Percentiles rank a stretch among this genome's conserved stretches.
Conservation (phyloP, 2,113 vertebrate species). For the Leucosticte australis region DNA sequence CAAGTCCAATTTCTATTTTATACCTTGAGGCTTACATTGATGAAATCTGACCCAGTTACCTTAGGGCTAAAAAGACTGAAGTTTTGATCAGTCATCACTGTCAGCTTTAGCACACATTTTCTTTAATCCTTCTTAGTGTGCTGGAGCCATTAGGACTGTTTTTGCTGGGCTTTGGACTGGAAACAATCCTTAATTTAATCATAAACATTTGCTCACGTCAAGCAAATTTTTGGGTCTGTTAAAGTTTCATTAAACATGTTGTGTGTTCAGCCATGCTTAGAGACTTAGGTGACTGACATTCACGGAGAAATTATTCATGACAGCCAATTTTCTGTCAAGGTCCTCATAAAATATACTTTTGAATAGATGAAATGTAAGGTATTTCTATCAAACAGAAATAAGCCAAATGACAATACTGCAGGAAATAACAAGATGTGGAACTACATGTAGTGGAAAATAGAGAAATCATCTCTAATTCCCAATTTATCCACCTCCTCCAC, state of each 20-base stretch:
- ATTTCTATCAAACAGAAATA: not conserved
- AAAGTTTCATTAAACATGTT: not conserved
- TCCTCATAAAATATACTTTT: not conserved
- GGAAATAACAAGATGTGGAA: not conserved
- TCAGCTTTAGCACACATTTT: constrained; percentile 36
- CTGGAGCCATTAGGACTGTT: constrained; percentile 20
- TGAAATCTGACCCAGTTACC: constrained; percentile 59
- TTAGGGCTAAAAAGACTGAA: constrained; percentile 26
- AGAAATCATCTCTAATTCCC: not conserved
- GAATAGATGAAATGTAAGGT: not conserved
- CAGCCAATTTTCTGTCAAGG: not conserved
- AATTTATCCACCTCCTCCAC: not conserved
- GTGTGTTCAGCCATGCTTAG: not conserved
- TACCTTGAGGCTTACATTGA: constrained; percentile 42
- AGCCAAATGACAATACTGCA: not conserved
- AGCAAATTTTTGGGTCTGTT: not conserved
- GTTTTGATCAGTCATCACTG: constrained; percentile 54
- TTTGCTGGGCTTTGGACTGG: constrained; percentile 10
- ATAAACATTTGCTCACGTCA: constrained; percentile 8
- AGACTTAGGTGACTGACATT: not conserved
- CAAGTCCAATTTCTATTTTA: constrained; percentile 62
- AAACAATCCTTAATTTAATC: constrained; percentile 47
- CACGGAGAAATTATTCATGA: not conserved
- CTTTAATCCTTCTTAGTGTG: not conserved
- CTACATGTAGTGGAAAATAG: not conserved